Base-by-base conservation (phyloP, 2,797 vertebrate species). In the Enteromius argenteus region DNA sequence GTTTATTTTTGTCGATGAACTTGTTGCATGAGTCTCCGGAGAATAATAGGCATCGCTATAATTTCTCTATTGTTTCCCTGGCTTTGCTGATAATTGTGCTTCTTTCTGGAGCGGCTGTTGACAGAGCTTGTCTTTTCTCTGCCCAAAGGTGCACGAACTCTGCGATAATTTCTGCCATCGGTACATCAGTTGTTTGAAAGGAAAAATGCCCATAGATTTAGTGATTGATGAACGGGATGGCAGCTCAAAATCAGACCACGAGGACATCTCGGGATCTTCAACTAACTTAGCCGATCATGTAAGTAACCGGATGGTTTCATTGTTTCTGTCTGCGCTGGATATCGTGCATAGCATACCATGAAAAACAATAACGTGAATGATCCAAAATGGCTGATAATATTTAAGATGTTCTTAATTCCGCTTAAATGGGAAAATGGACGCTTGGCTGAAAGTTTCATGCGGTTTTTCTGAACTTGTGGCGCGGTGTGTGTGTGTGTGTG, bases 181-280 rank as follows among this genome's bases (percentile, higher is more conserved):
- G 97, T 99, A 99, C 97, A 99, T 99, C 96, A 99, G 98, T 91
- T 99, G 98, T 96, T 97, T 99, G 95, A 99, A 99, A 97, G 98
- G 98, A 92, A 99, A 99, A 96, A 99, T 99, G 98, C 98, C 98
- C 93, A 99, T 99, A 95, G 98, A 99, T 94, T 96, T 99, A 83
- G 98, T 99, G 92, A 99, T 99, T 90, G 98, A 99, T 90, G 98
- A 99, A 93, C 96, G 98, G 93, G 98, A 99, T 91, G 98, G 97
- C 92, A 99, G 96, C 94, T 99, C 98, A 71, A 99, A 99, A 93
- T 99, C 98, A 93, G 98, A 99, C 90, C 98, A 99, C 8, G 98
- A 99, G 94, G 98, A 99, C 91, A 97, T 99, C 88, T 99, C 98
- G 91, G 98, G 98, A 94, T 99, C 98, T 85, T 99, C 98, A 90